A percentile compares a stretch with the other conserved stretches of the same genome.
phyloP scores from a whole-genome alignment of 2,113 vertebrate species.

The Panthera uncia region DNA sequence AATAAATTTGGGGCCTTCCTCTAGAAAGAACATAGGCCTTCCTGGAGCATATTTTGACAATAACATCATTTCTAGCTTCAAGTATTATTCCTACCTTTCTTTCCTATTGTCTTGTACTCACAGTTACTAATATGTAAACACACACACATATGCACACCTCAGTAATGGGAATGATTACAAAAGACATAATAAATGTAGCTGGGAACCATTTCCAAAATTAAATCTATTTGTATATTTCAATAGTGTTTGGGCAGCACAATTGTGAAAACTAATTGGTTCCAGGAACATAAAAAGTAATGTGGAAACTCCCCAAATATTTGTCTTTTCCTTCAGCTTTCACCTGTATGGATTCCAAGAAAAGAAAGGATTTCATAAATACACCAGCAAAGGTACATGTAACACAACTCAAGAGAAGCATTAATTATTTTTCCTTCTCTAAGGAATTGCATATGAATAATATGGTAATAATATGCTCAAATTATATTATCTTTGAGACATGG shows the following conservation, averaged over 20 bases:
- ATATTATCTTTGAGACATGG: slow-evolving; percentile 66
- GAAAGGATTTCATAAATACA: slow-evolving; percentile 32
- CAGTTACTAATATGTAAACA: background rate
- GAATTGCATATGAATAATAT: slow-evolving; percentile 54
- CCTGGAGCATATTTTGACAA: background rate
- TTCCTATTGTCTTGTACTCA: background rate
- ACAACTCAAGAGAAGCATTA: slow-evolving; percentile 11
- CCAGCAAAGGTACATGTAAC: slow-evolving; percentile 37
- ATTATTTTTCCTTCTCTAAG: slow-evolving; percentile 49
- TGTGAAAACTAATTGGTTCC: slow-evolving; percentile 69
- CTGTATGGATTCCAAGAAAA: slow-evolving; percentile 55
- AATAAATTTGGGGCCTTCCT: background rate
- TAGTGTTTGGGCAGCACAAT: slow-evolving; percentile 60
- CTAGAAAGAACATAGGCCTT: background rate
- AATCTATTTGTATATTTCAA: slow-evolving; percentile 43
- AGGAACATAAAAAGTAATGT: slow-evolving; percentile 57
- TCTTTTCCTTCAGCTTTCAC: slow-evolving; percentile 44
- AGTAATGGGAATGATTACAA: slow-evolving; percentile 66
- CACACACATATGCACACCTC: background rate
- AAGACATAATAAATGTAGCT: slow-evolving; percentile 70
- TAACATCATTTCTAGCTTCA: slow-evolving; percentile 7
- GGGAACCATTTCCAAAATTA: slow-evolving; percentile 71
- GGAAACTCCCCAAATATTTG: slow-evolving; percentile 34
- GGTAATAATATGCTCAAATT: slow-evolving; percentile 61
- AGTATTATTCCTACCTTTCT: background rate